Conservation (phyloP, 2,113 vertebrate species). For the Hypomesus transpacificus region DNA sequence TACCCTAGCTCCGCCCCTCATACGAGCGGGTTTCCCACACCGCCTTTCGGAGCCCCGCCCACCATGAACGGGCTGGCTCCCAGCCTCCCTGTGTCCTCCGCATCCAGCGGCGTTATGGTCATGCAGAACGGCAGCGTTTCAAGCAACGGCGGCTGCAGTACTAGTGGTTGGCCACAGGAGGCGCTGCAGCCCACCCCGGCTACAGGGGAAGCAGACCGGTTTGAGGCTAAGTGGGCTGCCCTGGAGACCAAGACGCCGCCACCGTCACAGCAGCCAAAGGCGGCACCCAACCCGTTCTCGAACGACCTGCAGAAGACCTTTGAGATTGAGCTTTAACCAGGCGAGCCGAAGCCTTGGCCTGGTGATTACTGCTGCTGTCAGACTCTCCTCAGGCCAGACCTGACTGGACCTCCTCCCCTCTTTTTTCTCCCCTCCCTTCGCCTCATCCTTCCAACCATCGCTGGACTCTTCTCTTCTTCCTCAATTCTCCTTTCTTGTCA, state of each 20-base stretch:
- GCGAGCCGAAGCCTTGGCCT: background rate
- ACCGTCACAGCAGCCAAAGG: conserved; percentile 57
- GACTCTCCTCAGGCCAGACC: conserved; percentile 12
- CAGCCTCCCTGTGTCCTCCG: conserved; percentile 20
- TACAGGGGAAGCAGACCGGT: conserved; percentile 77
- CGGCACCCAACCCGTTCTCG: conserved; percentile 82
- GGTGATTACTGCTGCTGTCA: background rate
- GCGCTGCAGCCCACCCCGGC: conserved; percentile 59
- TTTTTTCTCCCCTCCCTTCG: conserved; percentile 33
- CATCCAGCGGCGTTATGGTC: conserved; percentile 44
- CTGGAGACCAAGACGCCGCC: conserved; percentile 75
- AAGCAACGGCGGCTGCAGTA: conserved; percentile 30
- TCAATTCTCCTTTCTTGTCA: background rate
- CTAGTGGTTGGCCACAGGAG: conserved; percentile 78
- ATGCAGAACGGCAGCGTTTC: conserved; percentile 65
- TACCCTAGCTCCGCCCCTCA: conserved; percentile 46
- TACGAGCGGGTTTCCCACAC: conserved; percentile 53
- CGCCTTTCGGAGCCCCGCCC: conserved; percentile 50
- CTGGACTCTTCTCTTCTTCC: too few species aligned
- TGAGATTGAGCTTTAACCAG: conserved; percentile 85
- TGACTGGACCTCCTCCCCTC: conserved; percentile 28
- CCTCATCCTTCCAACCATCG: conserved; percentile 19
- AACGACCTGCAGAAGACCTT: conserved; percentile 88
- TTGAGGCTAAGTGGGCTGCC: conserved; percentile 89
- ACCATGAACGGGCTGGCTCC: conserved; percentile 63